Conservation (phyloP, 2,797 vertebrate genomes). For the Neomorphus geoffroyi region DNA sequence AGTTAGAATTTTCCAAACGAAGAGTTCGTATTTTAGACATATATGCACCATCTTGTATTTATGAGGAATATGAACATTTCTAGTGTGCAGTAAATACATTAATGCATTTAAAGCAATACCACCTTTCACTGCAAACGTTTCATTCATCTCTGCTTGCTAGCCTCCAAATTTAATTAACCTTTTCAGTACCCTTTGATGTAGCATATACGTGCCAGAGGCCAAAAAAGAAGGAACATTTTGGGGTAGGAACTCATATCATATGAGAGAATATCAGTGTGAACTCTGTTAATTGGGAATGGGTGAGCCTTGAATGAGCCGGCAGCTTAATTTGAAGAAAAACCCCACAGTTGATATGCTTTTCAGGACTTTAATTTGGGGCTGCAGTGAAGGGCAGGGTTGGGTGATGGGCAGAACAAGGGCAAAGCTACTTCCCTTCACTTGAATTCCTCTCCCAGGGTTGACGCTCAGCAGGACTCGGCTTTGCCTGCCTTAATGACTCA, state of each 20-base stretch:
- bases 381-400: background rate
- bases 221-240: background rate
- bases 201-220: background rate
- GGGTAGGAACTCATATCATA: background rate
- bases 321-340: background rate
- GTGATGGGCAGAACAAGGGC: background rate
- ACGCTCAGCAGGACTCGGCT: background rate
- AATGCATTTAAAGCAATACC: background rate
- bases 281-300: background rate
- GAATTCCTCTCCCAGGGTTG: background rate
- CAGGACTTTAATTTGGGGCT: background rate
- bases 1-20: background rate
- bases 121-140: background rate
- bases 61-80: background rate
- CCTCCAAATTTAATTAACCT: constrained; percentile 8
- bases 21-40: background rate
- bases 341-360: rapidly evolving
- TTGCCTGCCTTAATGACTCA: background rate
- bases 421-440: background rate
- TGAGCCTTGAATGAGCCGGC: background rate
- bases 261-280: too few relatives aligned
- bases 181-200: background rate
- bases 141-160: background rate
- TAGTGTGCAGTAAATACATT: background rate
- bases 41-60: background rate